Evolutionary conservation across 1,140 invertebrate genomes (phyloP), one percentile per base, ranked within the genome.

Genomic region (Drosophila varians): DNA sequence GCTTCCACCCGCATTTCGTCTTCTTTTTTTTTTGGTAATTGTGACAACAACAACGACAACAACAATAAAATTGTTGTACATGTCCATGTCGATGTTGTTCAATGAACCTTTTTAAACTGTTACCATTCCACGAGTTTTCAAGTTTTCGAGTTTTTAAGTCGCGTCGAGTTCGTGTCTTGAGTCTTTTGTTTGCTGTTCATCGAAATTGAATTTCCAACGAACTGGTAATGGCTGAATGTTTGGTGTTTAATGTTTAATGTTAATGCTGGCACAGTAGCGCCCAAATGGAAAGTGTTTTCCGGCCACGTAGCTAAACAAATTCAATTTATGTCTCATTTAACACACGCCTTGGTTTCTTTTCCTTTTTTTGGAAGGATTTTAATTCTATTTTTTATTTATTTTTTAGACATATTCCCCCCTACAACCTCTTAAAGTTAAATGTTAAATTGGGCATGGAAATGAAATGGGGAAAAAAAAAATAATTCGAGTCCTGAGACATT

Each of bases 361-460:
- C 5, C 14, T 4, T 21, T 18, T 21, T n/a, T n/a, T 36, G 2
- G 2, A 26, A 26, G 21, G 5, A 9, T 6, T 26, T 8, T 26
- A 7, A 9, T 7, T 2, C 7, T 28, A 9, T 28, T 2, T 2
- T 7, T 28, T 11, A 9, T 14, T 47, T 0, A 2, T 40, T 7
- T 40, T 40, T 40, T 12, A 14, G n/a, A n/a, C n/a, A n/a, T n/a
- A n/a, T n/a, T n/a, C n/a, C n/a, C n/a, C n/a, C n/a, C n/a, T n/a
- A n/a, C n/a, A n/a, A n/a, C n/a, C n/a, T n/a, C n/a, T n/a, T n/a
- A n/a, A n/a, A n/a, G n/a, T n/a, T n/a, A n/a, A n/a, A n/a, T 74
- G 71, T 77, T 75, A 66, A 77, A 75, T 75, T 77, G 66, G 57
- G 75, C 75, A 72, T 62, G 28, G 57, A 56, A 12, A 38, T 36